Evolutionary conservation across 1,140 invertebrate genomes (phyloP).

Genomic region (Brachionus asplanchnoidis): DNA sequence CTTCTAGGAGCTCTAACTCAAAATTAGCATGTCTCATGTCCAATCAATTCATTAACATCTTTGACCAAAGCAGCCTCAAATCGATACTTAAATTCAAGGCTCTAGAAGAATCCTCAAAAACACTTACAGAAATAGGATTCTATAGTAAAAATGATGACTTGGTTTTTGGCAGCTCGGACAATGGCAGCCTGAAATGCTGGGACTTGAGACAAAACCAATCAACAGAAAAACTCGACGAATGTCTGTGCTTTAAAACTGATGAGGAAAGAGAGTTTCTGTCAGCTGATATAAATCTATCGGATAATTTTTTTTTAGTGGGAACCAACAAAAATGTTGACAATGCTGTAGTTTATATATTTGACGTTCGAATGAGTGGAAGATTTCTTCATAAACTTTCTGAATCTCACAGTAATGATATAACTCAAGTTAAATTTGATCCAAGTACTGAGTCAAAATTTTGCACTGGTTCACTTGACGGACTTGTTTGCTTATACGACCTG

Average conservation of each 20-base stretch:
- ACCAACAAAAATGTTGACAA: constrained; percentile 26
- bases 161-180: background rate
- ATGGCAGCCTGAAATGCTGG: constrained; percentile 14
- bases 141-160: background rate
- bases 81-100: background rate
- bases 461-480: constrained; percentile 28
- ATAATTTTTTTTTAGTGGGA: background rate
- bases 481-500: constrained; percentile 37
- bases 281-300: background rate
- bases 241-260: background rate
- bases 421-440: constrained; percentile 25
- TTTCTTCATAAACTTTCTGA: constrained; percentile 32
- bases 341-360: constrained; percentile 29
- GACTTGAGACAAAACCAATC: background rate
- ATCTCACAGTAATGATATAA: constrained; percentile 32
- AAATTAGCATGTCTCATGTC: constrained; percentile 26
- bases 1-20: background rate
- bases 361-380: background rate
- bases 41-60: background rate
- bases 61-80: background rate
- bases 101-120: background rate
- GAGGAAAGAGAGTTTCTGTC: background rate
- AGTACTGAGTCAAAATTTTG: background rate
- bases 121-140: constrained; percentile 12
- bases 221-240: background rate